These are phyloP conservation scores for Cryptomyrus ogoouensis DNA, from an alignment of 2,113 vertebrate species.

Conservation along the genomic window DNA sequence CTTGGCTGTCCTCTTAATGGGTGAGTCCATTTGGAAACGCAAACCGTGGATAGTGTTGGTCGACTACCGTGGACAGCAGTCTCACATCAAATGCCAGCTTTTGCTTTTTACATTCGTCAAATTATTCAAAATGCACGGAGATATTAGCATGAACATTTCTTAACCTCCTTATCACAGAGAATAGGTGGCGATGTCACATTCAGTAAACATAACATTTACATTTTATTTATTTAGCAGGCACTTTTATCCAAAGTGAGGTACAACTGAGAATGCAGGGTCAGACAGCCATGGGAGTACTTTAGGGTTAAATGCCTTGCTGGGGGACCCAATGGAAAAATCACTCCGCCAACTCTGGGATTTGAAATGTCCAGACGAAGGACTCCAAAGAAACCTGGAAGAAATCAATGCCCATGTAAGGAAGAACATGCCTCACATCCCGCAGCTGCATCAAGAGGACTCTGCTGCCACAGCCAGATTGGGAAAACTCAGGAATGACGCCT, in stretches of 20 bases:
- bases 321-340: not conserved
- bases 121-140: not conserved
- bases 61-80: constrained; percentile 26
- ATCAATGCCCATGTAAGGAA: not conserved
- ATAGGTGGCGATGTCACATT: not conserved
- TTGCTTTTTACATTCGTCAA: not conserved
- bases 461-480: not conserved
- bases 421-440: not conserved
- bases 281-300: not conserved
- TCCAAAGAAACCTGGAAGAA: not conserved
- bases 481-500: not conserved
- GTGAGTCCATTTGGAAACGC: constrained; percentile 30
- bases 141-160: not conserved
- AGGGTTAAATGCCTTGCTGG: not conserved
- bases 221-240: not conserved
- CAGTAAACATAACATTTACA: not conserved
- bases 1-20: constrained; percentile 1
- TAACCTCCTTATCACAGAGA: not conserved
- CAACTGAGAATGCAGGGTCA: not conserved
- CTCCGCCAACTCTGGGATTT: not conserved
- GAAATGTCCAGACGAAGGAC: not conserved
- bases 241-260: not conserved
- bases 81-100: not conserved
- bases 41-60: not conserved
- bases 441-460: not conserved